Evolutionary conservation across 2,888 invertebrate genomes (phyloP).

Genomic region (Lochmaea capreae): DNA sequence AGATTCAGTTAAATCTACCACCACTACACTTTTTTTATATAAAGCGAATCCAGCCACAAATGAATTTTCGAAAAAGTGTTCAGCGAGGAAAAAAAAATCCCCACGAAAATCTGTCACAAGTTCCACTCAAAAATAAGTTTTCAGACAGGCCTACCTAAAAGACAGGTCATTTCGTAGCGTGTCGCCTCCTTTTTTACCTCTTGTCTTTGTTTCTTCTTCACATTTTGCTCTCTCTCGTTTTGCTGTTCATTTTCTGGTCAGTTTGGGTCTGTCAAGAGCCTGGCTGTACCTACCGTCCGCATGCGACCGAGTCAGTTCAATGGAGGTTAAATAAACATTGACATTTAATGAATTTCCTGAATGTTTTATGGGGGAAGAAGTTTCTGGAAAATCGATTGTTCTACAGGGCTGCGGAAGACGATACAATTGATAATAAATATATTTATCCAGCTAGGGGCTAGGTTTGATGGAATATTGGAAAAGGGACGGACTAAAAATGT

Average conservation of each 20-base stretch:
- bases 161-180: neutral
- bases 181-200: neutral
- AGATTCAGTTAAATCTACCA: too few species aligned
- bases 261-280: neutral
- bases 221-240: slow-evolving; percentile 2
- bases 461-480: neutral
- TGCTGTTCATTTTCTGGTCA: slow-evolving; percentile 14
- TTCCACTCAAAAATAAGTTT: too few species aligned
- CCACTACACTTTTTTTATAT: too few species aligned
- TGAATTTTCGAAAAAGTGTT: too few species aligned
- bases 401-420: neutral
- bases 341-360: slow-evolving; percentile 38
- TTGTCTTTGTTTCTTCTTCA: slow-evolving; percentile 12
- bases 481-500: neutral
- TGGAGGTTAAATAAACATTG: slow-evolving; percentile 35
- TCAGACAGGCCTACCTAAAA: neutral
- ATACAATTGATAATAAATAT: slow-evolving; percentile 7
- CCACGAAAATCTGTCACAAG: too few species aligned
- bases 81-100: too few species aligned
- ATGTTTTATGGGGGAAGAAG: slow-evolving; percentile 26
- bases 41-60: too few species aligned
- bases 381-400: slow-evolving; percentile 19
- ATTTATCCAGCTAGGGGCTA: neutral
- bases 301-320: slow-evolving; percentile 20
- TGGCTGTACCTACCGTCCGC: slow-evolving; percentile 9